A percentile compares a stretch with the other conserved stretches of the same genome.
These are phyloP conservation scores for Bucco capensis DNA, from an alignment of 2,113 vertebrate species.

Conservation along the genomic window DNA sequence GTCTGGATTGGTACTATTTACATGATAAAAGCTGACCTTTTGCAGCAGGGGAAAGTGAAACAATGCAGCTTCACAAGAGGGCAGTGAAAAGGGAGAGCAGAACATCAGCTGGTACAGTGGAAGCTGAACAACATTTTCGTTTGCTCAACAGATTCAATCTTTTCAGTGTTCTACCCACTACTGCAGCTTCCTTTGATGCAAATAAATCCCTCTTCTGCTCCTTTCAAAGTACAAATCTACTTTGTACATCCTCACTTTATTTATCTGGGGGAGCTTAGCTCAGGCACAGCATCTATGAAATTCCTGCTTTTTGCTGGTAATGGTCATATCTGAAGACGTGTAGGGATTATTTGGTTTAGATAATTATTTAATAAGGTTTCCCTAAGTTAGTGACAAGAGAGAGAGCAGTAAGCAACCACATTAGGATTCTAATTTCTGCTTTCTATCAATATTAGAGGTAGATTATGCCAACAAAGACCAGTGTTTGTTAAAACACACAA, in stretches of 20 bases:
- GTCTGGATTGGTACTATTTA: not conserved
- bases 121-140: constrained; percentile 31
- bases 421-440: not conserved
- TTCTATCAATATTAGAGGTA: not conserved
- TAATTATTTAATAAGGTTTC: constrained; percentile 39
- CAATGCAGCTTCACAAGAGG: not conserved
- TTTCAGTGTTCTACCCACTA: constrained; percentile 42
- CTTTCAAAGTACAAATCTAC: constrained; percentile 49
- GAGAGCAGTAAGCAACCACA: not conserved
- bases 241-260: constrained; percentile 8
- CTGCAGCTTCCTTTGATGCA: constrained; percentile 49
- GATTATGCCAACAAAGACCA: not conserved
- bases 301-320: constrained; percentile 2
- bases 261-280: constrained; percentile 9
- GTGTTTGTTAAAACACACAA: constrained; percentile 12
- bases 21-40: constrained; percentile 3
- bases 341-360: constrained; percentile 7
- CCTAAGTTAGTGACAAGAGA: constrained; percentile 3
- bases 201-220: constrained; percentile 52
- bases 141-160: constrained; percentile 46
- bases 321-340: not conserved
- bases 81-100: not conserved
- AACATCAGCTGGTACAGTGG: constrained; percentile 6
- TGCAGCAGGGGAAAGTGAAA: not conserved
- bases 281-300: constrained; percentile 27